Conservation (phyloP, 2,113 vertebrate genomes). For the Stomatorhinus ivindoensis region DNA sequence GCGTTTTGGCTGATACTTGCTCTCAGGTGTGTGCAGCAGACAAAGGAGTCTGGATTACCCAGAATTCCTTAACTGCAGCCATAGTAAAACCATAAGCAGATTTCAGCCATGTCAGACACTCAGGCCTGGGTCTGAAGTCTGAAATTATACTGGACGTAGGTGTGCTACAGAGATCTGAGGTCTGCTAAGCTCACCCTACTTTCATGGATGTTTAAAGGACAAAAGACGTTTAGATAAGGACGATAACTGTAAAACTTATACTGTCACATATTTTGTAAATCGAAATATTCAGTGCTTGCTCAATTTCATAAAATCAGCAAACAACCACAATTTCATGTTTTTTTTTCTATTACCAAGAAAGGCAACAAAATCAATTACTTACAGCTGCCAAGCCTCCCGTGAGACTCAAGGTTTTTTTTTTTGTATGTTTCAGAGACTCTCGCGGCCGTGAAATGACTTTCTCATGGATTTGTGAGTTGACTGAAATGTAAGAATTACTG, state of each 20-base stretch:
- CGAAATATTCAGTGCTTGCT: background rate
- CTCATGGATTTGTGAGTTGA: background rate
- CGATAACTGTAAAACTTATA: background rate
- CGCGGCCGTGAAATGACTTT: slow-evolving; percentile 2
- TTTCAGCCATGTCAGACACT: background rate
- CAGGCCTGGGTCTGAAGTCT: background rate
- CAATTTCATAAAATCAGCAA: slow-evolving; percentile 12
- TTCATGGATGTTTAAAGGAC: background rate
- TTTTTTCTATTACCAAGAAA: slow-evolving; percentile 4
- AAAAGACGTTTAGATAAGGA: background rate
- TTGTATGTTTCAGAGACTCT: background rate
- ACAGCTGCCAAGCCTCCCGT: background rate
- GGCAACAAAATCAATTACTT: slow-evolving; percentile 4
- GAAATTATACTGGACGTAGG: background rate
- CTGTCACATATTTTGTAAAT: background rate
- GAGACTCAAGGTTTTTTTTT: background rate
- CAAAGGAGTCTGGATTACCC: background rate
- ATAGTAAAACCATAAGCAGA: background rate
- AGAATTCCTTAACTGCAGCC: background rate
- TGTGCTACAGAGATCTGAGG: background rate
- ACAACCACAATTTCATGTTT: background rate
- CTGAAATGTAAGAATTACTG: background rate
- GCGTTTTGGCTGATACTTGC: background rate
- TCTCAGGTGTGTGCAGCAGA: background rate
- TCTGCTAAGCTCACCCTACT: background rate